Percentiles rank a stretch among this genome's conserved stretches.
Evolutionary conservation across 2,797 vertebrate species (phyloP).

Genomic region (Manis crassicaudata): DNA sequence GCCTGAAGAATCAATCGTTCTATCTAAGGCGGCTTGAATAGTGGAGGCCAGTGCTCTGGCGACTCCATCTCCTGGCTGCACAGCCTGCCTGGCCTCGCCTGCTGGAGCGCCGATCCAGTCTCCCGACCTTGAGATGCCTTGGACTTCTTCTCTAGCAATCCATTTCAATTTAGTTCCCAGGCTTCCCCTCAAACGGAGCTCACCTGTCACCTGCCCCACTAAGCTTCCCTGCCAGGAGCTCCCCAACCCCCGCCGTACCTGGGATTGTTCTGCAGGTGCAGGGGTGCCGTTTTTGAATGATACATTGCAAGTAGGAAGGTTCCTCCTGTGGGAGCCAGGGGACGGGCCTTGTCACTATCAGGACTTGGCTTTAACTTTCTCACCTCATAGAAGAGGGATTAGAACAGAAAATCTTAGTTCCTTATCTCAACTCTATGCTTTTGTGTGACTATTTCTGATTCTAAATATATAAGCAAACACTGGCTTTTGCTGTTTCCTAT

Average conservation of each 20-base stretch:
- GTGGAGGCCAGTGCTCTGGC: background rate
- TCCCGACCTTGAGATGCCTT: background rate
- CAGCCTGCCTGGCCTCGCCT: background rate
- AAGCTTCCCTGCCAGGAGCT: background rate
- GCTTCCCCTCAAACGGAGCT: background rate
- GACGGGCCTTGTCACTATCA: background rate
- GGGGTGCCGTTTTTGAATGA: background rate
- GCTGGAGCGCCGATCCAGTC: background rate
- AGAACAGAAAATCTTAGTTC: background rate
- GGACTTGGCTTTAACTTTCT: background rate
- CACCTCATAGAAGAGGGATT: background rate
- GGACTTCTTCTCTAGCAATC: background rate
- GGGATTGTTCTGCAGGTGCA: background rate
- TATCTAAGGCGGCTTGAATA: background rate
- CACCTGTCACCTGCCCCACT: background rate
- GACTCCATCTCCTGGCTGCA: background rate
- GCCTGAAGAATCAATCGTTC: background rate
- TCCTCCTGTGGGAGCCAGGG: background rate
- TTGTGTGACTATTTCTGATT: conserved; percentile 17
- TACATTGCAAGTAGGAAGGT: background rate
- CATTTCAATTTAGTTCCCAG: background rate
- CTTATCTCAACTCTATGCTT: background rate
- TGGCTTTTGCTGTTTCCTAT: background rate
- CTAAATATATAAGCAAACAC: background rate
- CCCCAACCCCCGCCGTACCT: too few species aligned